Evolutionary conservation across 2,797 vertebrate genomes (phyloP), one percentile per base, ranked within the genome.

Genomic region (Semaprochilodus insignis): DNA sequence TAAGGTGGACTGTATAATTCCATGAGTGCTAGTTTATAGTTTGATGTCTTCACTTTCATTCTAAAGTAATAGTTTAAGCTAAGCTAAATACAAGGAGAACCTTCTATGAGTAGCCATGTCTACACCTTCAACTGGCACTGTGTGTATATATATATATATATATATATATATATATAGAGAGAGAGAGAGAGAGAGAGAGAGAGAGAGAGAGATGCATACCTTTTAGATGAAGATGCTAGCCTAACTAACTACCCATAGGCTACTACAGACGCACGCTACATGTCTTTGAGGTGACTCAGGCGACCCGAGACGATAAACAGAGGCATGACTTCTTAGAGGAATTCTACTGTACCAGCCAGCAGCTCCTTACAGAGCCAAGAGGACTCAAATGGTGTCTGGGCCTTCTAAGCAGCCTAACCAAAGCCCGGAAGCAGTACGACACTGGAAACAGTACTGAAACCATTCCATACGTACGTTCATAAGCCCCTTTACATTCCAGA

Each of bases 261-360:
- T 27, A 48, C 57, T 77, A n/a, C 63, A 76, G 57, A 78, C 70
- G 48, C 73, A 11, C 59, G 19, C 31, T 44, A 25, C 31, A 67
- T 23, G 77, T 36, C 69, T 74, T 8, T 27, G 21, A 67, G 55
- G 62, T 78, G 70, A 67, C 62, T 25, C 63, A 71, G 72, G 75
- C 74, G 57, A 36, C 62, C 65, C 51, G 13, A 80, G 77, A 71
- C 70, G 69, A 78, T 84, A 84, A 86, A 86, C 80, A 86, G 82
- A 74, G 69, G 54, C 44, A 71, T 60, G 25, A 21, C 51, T 83
- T 70, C 23, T 27, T 78, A n/a, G 71, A 40, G 72, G 82, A 84
- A 84, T 80, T 66, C 51, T 54, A 44, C 27, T 54, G 65, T 57
- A 86, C 48, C 82, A 76, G 82, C 80, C 85, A 84, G 57, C 79